phyloP scores from a whole-genome alignment of 2,888 invertebrate species.

The Drosophila fungiperda region DNA sequence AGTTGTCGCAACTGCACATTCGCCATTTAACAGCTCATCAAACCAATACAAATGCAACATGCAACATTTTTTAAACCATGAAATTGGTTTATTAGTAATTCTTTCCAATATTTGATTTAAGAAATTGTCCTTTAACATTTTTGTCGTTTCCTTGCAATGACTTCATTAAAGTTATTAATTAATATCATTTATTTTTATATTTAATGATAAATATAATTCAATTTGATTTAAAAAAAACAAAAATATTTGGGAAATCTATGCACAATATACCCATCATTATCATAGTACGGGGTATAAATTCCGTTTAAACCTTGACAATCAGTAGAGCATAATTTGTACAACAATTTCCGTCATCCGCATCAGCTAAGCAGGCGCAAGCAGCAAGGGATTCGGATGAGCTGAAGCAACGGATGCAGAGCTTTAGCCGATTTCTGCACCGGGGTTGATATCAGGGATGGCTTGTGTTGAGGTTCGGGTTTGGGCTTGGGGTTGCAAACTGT shows the following conservation, averaged over 20 bases:
- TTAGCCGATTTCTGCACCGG: conserved; percentile 4
- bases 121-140: neutral
- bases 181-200: neutral
- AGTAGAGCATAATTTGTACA: conserved; percentile 68
- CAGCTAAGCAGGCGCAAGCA: conserved; percentile 19
- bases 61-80: neutral
- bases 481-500: conserved; percentile 15
- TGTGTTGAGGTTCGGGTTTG: neutral
- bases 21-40: conserved; percentile 70
- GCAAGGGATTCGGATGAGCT: conserved; percentile 25
- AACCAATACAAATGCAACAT: conserved; percentile 27
- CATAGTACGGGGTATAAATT: conserved; percentile 12
- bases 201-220: neutral
- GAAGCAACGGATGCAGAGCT: conserved; percentile 35
- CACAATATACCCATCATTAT: neutral
- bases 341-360: conserved; percentile 59
- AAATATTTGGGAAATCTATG: too few relatives aligned
- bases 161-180: neutral
- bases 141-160: neutral
- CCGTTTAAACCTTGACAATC: conserved; percentile 54
- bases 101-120: neutral
- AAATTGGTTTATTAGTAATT: neutral
- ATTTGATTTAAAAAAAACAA: neutral
- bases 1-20: conserved; percentile 27
- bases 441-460: too few relatives aligned